Evolutionary conservation across 2,797 vertebrate genomes (phyloP).

Genomic region (Kryptopterus vitreolus): DNA sequence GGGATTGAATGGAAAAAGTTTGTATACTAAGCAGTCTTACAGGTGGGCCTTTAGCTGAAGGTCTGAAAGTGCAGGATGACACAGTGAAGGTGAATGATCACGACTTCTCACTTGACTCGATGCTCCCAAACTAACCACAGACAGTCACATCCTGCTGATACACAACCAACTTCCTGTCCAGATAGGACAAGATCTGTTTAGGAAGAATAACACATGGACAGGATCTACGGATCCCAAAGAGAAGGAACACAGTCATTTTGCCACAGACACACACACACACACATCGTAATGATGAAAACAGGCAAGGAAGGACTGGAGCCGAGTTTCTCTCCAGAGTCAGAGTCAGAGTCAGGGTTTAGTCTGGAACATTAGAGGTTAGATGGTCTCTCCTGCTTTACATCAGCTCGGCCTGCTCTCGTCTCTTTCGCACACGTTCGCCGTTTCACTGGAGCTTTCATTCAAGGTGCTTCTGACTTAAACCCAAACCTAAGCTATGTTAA

Average conservation of each 20-base stretch:
- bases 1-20: background rate
- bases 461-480: background rate
- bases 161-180: too few relatives aligned
- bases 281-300: conserved; percentile 6
- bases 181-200: background rate
- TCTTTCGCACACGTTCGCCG: background rate
- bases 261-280: background rate
- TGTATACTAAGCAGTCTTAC: background rate
- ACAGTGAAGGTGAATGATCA: background rate
- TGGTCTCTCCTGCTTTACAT: background rate
- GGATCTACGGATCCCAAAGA: background rate
- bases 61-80: background rate
- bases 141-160: background rate
- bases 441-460: conserved; percentile 1
- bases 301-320: background rate
- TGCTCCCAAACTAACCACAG: background rate
- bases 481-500: conserved; percentile 9
- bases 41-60: background rate
- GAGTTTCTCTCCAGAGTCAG: conserved; percentile 3
- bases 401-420: background rate
- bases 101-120: background rate
- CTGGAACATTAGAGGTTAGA: background rate
- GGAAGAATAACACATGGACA: background rate
- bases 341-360: background rate
- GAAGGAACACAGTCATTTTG: background rate